Conservation (phyloP, 2,888 invertebrate genomes). For the Osedax fenrisi region DNA sequence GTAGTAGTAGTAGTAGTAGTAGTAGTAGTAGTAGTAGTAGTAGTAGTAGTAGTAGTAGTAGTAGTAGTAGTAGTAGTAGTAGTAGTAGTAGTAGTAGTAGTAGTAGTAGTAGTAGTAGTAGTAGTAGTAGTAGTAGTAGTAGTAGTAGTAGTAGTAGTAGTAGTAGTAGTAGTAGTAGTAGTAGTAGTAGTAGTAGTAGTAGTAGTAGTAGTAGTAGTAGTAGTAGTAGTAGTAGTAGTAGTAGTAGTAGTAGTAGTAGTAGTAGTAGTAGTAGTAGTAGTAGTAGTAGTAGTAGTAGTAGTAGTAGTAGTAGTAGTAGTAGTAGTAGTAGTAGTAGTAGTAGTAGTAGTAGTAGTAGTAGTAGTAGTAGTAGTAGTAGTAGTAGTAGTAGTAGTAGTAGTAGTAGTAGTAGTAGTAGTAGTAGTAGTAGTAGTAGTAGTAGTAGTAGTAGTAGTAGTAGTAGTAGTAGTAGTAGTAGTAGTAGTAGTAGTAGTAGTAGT, state of each 20-base stretch:
- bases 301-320: not conserved
- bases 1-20: not conserved
- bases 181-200: too few relatives aligned
- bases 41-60: not conserved
- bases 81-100: not conserved
- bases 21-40: too few relatives aligned
- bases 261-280: conserved; percentile 2
- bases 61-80: not conserved
- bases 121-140: not conserved
- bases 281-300: not conserved
- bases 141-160: not conserved
- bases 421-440: too few relatives aligned
- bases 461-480: not conserved
- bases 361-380: conserved; percentile 2
- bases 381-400: too few relatives aligned
- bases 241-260: not conserved
- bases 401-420: too few relatives aligned
- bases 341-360: not conserved
- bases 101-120: not conserved
- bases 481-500: not conserved
- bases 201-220: too few relatives aligned
- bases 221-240: not conserved
- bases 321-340: not conserved
- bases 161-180: conserved; percentile 2
- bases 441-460: not conserved